These are phyloP conservation scores for Crossoptilon crossoptilon DNA, from an alignment of 2,797 vertebrate genomes.

Conservation along the genomic window DNA sequence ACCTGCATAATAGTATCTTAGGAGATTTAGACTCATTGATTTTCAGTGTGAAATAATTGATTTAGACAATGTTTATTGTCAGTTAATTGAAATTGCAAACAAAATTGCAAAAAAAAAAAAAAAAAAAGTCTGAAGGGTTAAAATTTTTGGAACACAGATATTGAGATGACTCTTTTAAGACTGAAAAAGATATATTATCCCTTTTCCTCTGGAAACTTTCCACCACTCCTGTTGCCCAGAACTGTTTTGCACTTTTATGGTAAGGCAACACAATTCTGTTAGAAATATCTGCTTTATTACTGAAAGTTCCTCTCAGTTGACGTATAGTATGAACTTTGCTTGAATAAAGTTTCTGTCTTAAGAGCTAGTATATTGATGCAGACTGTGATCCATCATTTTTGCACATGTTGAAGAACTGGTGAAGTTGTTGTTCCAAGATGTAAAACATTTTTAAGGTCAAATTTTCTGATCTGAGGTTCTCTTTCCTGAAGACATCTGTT, in stretches of 20 bases:
- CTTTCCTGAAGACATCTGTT: not conserved
- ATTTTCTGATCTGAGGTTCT: not conserved
- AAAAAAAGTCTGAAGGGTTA: not conserved
- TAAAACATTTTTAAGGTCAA: not conserved
- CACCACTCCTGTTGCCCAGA: not conserved
- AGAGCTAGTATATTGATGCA: not conserved
- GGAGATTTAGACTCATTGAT: not conserved
- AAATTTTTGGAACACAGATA: not conserved
- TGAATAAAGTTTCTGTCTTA: not conserved
- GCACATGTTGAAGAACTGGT: not conserved
- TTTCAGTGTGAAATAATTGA: not conserved
- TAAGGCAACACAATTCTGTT: not conserved
- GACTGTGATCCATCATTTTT: not conserved
- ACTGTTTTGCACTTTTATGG: not conserved
- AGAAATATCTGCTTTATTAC: not conserved
- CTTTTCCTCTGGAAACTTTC: not conserved
- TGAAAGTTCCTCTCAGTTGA: not conserved
- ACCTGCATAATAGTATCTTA: not conserved
- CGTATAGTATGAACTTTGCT: not conserved
- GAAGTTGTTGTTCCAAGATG: not conserved
- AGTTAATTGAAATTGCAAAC: not conserved
- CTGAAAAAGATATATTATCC: not conserved
- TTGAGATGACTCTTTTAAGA: not conserved
- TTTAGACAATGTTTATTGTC: not conserved
- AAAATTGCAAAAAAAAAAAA: not conserved